Conservation (phyloP, 2,797 vertebrate genomes). For the Pampus argenteus region DNA sequence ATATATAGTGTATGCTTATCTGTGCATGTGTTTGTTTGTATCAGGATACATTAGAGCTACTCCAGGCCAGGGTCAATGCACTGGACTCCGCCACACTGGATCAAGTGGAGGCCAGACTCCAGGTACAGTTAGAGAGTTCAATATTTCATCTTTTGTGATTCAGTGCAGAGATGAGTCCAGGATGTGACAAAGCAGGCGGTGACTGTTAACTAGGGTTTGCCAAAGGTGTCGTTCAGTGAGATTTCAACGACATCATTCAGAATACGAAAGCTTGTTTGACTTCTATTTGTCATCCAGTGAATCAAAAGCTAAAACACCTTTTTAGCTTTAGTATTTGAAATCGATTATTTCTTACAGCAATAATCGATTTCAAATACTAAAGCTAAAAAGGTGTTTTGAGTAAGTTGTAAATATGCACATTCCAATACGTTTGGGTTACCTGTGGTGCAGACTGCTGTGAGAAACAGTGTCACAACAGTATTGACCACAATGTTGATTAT, state of each 20-base stretch:
- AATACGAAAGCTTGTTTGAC: neutral
- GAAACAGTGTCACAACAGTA: neutral
- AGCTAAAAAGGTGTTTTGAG: neutral
- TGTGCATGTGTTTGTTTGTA: conserved; percentile 20
- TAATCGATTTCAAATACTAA: no score
- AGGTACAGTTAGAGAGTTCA: conserved; percentile 81
- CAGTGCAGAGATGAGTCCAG: neutral
- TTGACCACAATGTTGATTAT: neutral
- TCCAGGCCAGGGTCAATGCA: conserved; percentile 92
- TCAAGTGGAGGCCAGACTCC: conserved; percentile 94
- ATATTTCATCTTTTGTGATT: neutral
- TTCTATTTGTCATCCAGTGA: neutral
- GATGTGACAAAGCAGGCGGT: neutral
- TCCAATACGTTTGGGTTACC: neutral
- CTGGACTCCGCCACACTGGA: conserved; percentile 92
- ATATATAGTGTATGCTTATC: conserved; percentile 6
- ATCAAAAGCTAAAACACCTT: no score
- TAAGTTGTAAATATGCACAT: conserved; percentile 4
- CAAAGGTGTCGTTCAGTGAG: neutral
- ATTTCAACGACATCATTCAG: neutral
- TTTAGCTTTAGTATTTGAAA: no score
- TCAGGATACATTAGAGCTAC: conserved; percentile 92
- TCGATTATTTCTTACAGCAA: neutral
- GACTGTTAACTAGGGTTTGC: neutral
- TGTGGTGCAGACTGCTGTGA: neutral